phyloP scores from a whole-genome alignment of 1,140 invertebrate genomes.

The Cheumatopsyche charites region DNA sequence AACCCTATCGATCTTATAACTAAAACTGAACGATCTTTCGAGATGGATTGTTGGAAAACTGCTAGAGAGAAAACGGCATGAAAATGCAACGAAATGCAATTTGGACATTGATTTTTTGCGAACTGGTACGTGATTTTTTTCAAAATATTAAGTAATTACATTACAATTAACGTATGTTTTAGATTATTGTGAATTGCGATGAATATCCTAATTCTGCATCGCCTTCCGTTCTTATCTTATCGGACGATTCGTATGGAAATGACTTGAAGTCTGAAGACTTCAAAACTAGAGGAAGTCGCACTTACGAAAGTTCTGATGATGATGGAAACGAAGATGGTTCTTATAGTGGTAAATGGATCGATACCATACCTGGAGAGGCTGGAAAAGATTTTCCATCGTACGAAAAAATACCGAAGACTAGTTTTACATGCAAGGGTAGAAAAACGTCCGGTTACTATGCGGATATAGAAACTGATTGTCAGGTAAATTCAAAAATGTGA shows the following conservation, averaged over 20 bases:
- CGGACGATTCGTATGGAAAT: slow-evolving; percentile 7
- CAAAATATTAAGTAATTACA: too few relatives aligned
- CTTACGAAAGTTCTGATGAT: slow-evolving; percentile 24
- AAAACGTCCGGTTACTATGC: slow-evolving; percentile 67
- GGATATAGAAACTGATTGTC: slow-evolving; percentile 62
- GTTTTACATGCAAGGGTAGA: slow-evolving; percentile 66
- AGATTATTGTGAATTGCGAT: too few relatives aligned
- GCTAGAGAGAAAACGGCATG: neutral
- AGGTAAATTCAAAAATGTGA: slow-evolving; percentile 52
- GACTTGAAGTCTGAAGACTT: slow-evolving; percentile 4
- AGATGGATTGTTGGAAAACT: neutral
- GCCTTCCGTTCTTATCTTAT: neutral
- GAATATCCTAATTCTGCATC: neutral
- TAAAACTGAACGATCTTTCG: slow-evolving; percentile 5
- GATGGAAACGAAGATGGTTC: slow-evolving; percentile 35
- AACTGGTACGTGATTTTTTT: too few relatives aligned
- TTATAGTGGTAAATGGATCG: slow-evolving; percentile 47
- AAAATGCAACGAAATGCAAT: neutral
- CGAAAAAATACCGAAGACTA: slow-evolving; percentile 62
- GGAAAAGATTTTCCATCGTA: slow-evolving; percentile 63
- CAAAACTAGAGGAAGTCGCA: slow-evolving; percentile 36
- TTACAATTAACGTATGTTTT: too few relatives aligned
- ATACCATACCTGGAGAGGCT: slow-evolving; percentile 62
- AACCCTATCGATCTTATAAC: neutral
- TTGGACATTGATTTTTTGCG: neutral